Evolutionary conservation across 2,888 invertebrate genomes (phyloP).

Genomic region (Germaria angustata): DNA sequence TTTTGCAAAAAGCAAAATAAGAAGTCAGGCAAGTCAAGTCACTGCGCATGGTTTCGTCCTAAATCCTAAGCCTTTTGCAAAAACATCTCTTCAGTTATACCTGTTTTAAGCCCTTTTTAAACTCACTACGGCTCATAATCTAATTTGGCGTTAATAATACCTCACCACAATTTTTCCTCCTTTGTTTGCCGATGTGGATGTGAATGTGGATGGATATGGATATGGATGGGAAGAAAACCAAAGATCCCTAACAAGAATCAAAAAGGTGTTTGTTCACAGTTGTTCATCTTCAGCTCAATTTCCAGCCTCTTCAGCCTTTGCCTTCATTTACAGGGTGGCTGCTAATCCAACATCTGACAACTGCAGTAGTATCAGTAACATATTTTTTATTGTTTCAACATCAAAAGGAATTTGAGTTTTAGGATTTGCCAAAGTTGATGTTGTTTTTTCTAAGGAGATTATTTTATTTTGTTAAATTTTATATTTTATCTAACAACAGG

Average conservation of each 20-base stretch:
- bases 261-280: constrained; percentile 78
- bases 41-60: constrained; percentile 12
- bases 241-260: constrained; percentile 70
- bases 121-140: constrained; percentile 70
- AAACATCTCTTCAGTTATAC: not conserved
- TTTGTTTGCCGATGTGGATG: constrained; percentile 60
- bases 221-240: not conserved
- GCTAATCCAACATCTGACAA: constrained; percentile 54
- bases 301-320: not conserved
- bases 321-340: constrained; percentile 39
- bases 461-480: constrained; percentile 37
- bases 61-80: constrained; percentile 24
- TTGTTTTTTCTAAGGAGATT: constrained; percentile 75
- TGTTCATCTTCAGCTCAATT: constrained; percentile 57
- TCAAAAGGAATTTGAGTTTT: constrained; percentile 47
- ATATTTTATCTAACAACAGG: not conserved
- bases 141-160: constrained; percentile 78
- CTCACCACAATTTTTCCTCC: constrained; percentile 58
- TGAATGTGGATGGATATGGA: too few species aligned
- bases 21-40: constrained; percentile 59
- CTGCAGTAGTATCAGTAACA: constrained; percentile 65
- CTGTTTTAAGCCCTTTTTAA: constrained; percentile 40
- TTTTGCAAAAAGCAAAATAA: not conserved
- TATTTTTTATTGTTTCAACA: constrained; percentile 41
- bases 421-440: constrained; percentile 70